Evolutionary conservation across 2,797 vertebrate genomes (phyloP).

Genomic region (Adrianichthys oophorus): DNA sequence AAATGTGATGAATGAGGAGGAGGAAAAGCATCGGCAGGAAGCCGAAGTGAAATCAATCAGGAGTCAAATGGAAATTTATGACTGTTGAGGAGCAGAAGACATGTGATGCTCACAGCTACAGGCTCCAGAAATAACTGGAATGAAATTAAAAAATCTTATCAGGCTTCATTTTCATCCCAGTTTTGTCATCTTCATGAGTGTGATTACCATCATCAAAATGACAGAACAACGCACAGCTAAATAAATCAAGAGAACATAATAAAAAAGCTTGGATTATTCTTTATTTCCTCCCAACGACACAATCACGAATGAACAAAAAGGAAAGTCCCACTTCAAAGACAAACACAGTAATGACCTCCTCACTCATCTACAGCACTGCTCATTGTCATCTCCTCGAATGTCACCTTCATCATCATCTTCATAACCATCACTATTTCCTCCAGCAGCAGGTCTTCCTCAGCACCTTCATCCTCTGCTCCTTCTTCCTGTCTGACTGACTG

Average conservation of each 20-base stretch:
- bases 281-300: too few species aligned
- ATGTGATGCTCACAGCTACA: background rate
- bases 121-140: constrained; percentile 7
- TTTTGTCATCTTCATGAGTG: constrained; percentile 6
- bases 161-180: constrained; percentile 7
- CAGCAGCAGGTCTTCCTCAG: constrained; percentile 1
- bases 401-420: constrained; percentile 24
- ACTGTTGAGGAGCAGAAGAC: constrained; percentile 4
- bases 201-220: background rate
- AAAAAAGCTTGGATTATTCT: background rate
- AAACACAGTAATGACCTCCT: constrained; percentile 7
- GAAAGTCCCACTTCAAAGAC: too few species aligned
- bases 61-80: constrained; percentile 29
- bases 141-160: background rate
- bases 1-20: constrained; percentile 52
- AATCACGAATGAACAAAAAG: too few species aligned
- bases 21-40: constrained; percentile 50
- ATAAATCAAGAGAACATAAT: background rate
- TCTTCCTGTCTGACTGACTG: background rate
- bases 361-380: constrained; percentile 7
- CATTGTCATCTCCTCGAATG: constrained; percentile 3
- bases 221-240: background rate
- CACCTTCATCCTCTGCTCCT: background rate
- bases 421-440: constrained; percentile 8
- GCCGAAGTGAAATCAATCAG: constrained; percentile 47